These are phyloP conservation scores for Gavia stellata DNA, from an alignment of 2,113 vertebrate species.

Conservation along the genomic window DNA sequence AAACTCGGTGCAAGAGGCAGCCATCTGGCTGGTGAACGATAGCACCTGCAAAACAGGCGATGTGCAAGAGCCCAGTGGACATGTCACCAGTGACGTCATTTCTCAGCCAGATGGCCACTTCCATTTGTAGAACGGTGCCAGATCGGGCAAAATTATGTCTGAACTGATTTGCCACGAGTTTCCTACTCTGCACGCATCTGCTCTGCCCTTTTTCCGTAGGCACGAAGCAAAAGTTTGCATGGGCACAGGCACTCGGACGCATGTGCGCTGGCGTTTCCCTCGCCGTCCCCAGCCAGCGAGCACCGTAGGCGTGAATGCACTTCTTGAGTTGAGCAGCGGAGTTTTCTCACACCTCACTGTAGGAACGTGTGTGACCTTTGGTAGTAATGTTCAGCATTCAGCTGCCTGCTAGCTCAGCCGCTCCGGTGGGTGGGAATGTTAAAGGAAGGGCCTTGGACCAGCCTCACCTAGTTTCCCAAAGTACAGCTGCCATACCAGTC, in stretches of 20 bases:
- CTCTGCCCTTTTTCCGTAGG: neutral
- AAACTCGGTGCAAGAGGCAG: neutral
- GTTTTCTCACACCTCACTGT: neutral
- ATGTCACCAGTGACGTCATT: neutral
- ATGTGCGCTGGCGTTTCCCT: neutral
- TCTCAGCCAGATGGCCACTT: neutral
- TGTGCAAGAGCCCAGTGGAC: neutral
- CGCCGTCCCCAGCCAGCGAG: neutral
- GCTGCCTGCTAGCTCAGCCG: neutral
- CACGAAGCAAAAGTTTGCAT: no score
- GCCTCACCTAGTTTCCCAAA: neutral
- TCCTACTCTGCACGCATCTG: accelerated
- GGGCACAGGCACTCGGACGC: accelerated
- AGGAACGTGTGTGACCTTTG: neutral
- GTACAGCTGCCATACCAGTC: neutral
- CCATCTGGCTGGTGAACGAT: neutral
- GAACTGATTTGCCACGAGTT: neutral
- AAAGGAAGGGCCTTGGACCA: neutral
- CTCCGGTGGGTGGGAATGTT: neutral
- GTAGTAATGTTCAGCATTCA: neutral
- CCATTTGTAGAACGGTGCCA: neutral
- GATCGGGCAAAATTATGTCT: neutral
- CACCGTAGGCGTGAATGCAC: accelerated
- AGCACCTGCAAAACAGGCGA: neutral
- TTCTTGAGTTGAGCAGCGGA: neutral